phyloP scores from a whole-genome alignment of 2,113 vertebrate species.

The Myxocyprinus asiaticus region DNA sequence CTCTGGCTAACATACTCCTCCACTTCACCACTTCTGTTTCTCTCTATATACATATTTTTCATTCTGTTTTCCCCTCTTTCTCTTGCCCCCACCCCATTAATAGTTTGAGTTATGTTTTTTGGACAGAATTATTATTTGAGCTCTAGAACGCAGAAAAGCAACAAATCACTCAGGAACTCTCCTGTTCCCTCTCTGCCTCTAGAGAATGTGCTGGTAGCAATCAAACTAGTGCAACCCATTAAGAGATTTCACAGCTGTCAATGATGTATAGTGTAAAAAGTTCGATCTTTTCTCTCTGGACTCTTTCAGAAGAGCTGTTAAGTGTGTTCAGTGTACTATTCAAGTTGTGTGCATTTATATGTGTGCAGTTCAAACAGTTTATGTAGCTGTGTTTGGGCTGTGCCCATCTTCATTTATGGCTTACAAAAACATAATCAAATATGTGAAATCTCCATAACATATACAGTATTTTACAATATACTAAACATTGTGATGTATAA shows the following conservation, averaged over 20 bases:
- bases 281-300: slow-evolving; percentile 34
- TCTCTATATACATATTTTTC: slow-evolving; percentile 27
- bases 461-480: background rate
- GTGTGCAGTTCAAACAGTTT: no score
- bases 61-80: slow-evolving; percentile 25
- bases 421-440: background rate
- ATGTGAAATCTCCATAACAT: background rate
- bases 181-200: slow-evolving; percentile 14
- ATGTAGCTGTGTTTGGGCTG: background rate
- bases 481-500: background rate
- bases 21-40: slow-evolving; percentile 40
- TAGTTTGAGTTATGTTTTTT: slow-evolving; percentile 36
- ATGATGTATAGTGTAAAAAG: slow-evolving; percentile 37
- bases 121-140: slow-evolving; percentile 42
- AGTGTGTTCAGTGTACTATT: slow-evolving; percentile 7
- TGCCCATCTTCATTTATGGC: background rate
- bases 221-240: slow-evolving; percentile 35
- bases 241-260: slow-evolving; percentile 43
- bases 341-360: background rate
- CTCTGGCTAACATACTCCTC: slow-evolving; percentile 31
- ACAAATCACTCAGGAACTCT: slow-evolving; percentile 37
- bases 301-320: slow-evolving; percentile 32
- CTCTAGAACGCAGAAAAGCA: slow-evolving; percentile 38
- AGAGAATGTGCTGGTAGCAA: slow-evolving; percentile 35
- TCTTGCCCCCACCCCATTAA: slow-evolving; percentile 19